phyloP scores from a whole-genome alignment of 2,797 vertebrate species.

The Carduelis carduelis region DNA sequence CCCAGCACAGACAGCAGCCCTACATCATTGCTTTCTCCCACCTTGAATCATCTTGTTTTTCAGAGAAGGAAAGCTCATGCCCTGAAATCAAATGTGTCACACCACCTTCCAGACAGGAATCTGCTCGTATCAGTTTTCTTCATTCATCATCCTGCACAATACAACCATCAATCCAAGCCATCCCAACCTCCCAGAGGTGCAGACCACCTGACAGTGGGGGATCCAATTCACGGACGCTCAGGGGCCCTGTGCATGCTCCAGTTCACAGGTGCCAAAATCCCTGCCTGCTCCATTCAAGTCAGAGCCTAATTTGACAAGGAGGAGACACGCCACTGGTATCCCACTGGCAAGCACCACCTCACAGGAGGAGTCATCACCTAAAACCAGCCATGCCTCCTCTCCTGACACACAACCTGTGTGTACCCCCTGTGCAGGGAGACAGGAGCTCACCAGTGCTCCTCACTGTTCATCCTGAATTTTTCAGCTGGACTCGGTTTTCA shows the following conservation, averaged over 20 bases:
- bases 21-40: fast-evolving
- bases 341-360: neutral
- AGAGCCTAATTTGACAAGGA: neutral
- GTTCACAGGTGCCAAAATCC: neutral
- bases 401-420: neutral
- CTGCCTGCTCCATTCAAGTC: neutral
- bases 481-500: fast-evolving
- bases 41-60: neutral
- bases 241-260: neutral
- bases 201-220: neutral
- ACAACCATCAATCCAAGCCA: fast-evolving
- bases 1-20: neutral
- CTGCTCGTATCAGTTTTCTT: neutral
- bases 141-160: neutral
- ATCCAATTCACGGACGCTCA: neutral
- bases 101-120: neutral
- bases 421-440: neutral
- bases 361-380: neutral
- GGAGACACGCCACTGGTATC: neutral
- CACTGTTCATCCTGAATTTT: neutral
- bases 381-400: neutral
- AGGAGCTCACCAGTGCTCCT: neutral
- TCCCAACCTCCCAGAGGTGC: neutral
- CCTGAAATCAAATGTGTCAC: neutral
- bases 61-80: neutral